Evolutionary conservation across 2,113 vertebrate genomes (phyloP).

Genomic region (Oreotrochilus melanogaster): DNA sequence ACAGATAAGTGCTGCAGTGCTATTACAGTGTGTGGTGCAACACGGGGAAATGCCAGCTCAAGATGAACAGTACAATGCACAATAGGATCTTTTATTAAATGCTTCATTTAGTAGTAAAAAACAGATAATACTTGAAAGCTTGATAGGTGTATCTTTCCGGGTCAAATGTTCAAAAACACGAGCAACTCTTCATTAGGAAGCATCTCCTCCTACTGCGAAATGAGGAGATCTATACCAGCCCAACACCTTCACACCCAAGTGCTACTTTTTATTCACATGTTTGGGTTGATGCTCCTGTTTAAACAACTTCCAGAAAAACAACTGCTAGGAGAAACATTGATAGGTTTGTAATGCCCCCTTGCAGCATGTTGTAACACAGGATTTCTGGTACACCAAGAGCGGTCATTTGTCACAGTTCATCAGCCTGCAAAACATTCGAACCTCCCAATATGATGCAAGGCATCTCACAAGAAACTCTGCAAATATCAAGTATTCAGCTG

Average conservation of each 20-base stretch:
- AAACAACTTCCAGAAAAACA: neutral
- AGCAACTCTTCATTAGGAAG: neutral
- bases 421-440: neutral
- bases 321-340: neutral
- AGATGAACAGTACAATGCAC: neutral
- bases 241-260: neutral
- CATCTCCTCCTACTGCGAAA: neutral
- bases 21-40: neutral
- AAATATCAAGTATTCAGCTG: neutral
- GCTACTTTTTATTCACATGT: neutral
- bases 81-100: neutral
- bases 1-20: conserved; percentile 41
- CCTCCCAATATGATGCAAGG: neutral
- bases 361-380: neutral
- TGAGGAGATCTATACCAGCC: neutral
- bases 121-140: neutral
- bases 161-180: neutral
- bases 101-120: neutral
- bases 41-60: neutral
- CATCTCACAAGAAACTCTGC: neutral
- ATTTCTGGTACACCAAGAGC: neutral
- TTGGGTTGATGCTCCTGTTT: neutral
- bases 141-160: neutral
- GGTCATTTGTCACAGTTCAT: neutral
- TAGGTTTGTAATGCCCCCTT: neutral